Conservation (phyloP, 37 sponge, comb jelly and placozoan species). For the Halisarca cf. caerulea region DNA sequence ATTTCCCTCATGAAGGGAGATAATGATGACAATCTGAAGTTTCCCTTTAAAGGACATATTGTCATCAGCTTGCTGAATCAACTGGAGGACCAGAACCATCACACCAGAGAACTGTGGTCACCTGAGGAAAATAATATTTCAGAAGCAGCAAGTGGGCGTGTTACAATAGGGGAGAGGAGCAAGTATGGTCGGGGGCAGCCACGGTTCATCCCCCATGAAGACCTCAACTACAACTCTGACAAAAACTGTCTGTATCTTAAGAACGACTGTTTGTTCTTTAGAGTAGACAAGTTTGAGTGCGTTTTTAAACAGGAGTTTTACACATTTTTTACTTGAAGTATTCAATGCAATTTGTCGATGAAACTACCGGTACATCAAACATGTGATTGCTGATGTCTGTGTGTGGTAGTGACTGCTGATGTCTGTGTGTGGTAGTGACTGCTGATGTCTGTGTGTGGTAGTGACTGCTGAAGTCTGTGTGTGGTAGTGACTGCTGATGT, state of each 20-base stretch:
- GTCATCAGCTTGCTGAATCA: not conserved
- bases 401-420: too few relatives aligned
- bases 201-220: not conserved
- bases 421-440: too few relatives aligned
- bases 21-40: conserved; percentile 30
- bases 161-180: not conserved
- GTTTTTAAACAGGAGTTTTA: too few relatives aligned
- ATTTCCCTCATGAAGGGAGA: conserved; percentile 36
- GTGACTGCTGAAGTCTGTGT: too few relatives aligned
- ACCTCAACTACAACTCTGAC: not conserved
- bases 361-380: too few relatives aligned
- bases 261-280: not conserved
- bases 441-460: too few relatives aligned
- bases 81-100: not conserved
- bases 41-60: conserved; percentile 34
- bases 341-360: too few relatives aligned
- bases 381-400: too few relatives aligned
- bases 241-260: not conserved
- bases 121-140: not conserved
- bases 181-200: not conserved
- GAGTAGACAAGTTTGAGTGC: not conserved
- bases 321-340: too few relatives aligned
- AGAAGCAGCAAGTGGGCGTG: conserved; percentile 7
- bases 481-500: too few relatives aligned
- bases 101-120: not conserved